phyloP scores from a whole-genome alignment of 2,113 vertebrate species.

The Hepsetus odoe region DNA sequence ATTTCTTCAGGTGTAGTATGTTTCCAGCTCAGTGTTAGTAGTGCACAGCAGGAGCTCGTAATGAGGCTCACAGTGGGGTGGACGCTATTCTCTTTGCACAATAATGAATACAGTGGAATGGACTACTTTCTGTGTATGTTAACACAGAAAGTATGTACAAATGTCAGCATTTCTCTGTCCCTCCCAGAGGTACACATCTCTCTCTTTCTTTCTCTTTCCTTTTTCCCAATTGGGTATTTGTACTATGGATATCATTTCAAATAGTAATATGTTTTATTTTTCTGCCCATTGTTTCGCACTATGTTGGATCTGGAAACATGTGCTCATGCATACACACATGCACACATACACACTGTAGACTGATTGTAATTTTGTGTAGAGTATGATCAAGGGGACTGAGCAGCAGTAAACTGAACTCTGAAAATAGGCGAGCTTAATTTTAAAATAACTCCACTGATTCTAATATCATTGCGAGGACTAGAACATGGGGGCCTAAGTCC shows the following conservation, averaged over 20 bases:
- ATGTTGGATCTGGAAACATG: slow-evolving; percentile 21
- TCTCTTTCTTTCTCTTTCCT: slow-evolving; percentile 11
- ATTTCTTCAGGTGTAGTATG: neutral
- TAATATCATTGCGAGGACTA: neutral
- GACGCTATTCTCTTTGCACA: slow-evolving; percentile 52
- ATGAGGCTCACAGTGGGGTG: slow-evolving; percentile 39
- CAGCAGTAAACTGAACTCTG: neutral
- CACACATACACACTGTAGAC: neutral
- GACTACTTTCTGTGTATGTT: slow-evolving; percentile 53
- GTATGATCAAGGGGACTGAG: neutral
- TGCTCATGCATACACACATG: slow-evolving; percentile 35
- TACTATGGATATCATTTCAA: slow-evolving; percentile 65
- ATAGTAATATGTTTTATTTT: slow-evolving; percentile 62
- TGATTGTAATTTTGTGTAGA: neutral
- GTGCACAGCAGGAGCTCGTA: slow-evolving; percentile 41
- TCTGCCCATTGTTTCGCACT: slow-evolving; percentile 25
- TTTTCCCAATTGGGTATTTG: slow-evolving; percentile 47
- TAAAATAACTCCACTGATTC: neutral
- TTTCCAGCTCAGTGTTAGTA: slow-evolving; percentile 8
- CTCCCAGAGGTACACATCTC: slow-evolving; percentile 45
- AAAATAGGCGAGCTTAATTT: neutral
- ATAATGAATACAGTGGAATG: slow-evolving; percentile 66
- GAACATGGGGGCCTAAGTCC: too few relatives aligned
- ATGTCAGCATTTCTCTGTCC: slow-evolving; percentile 41
- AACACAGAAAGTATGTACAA: slow-evolving; percentile 62